phyloP scores from a whole-genome alignment of 2,888 invertebrate species.

The Timema cristinae region DNA sequence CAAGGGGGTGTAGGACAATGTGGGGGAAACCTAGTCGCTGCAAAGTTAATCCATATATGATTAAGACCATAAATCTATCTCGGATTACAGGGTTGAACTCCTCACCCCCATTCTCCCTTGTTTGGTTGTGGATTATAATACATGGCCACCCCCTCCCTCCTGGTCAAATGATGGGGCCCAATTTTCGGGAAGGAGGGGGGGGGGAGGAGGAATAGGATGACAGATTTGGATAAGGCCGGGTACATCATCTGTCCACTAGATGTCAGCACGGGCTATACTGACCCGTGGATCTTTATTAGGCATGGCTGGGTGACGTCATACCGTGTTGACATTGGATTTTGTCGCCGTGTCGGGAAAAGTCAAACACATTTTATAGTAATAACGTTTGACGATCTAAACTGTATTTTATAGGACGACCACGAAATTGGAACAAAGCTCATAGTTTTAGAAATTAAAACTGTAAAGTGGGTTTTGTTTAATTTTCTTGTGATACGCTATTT shows the following conservation, averaged over 20 bases:
- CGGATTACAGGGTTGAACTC: constrained; percentile 22
- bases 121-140: constrained; percentile 21
- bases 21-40: constrained; percentile 42
- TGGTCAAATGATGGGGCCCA: not conserved
- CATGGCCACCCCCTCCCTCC: not conserved
- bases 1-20: constrained; percentile 29
- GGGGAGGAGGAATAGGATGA: not conserved
- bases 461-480: no score
- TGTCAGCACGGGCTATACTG: not conserved
- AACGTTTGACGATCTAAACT: no score
- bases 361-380: no score
- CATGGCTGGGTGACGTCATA: no score
- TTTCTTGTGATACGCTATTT: no score
- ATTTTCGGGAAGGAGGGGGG: not conserved
- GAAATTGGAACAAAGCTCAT: no score
- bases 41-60: constrained; percentile 58
- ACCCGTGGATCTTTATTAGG: no score
- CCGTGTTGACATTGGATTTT: no score
- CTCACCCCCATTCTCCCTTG: constrained; percentile 12
- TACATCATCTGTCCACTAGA: constrained; percentile 8
- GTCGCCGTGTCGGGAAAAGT: no score
- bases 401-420: no score
- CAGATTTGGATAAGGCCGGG: not conserved
- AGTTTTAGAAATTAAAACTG: no score
- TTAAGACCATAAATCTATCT: constrained; percentile 62